A percentile compares a stretch with the other conserved stretches of the same genome.
phyloP scores from a whole-genome alignment of 2,113 vertebrate species.

The Ceyx melanurus region DNA sequence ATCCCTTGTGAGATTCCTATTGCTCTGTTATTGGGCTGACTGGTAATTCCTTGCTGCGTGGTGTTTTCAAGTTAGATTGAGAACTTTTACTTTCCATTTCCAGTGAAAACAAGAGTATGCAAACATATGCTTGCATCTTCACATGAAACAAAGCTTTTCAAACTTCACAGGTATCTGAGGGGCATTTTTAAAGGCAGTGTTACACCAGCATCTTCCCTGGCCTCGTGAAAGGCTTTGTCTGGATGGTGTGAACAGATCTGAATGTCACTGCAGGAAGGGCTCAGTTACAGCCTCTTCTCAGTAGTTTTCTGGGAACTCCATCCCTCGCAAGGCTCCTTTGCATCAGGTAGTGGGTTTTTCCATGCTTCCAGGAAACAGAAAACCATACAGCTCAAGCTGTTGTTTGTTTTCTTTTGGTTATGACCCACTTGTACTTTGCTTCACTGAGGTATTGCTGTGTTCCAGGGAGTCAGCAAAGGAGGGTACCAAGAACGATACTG shows the following conservation, averaged over 20 bases:
- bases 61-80: not conserved
- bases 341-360: not conserved
- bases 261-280: not conserved
- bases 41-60: not conserved
- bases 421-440: not conserved
- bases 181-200: not conserved
- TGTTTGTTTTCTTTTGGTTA: not conserved
- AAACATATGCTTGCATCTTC: not conserved
- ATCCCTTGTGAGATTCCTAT: not conserved
- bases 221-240: not conserved
- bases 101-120: not conserved
- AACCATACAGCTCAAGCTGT: not conserved
- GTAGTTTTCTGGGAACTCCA: not conserved
- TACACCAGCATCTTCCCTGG: not conserved
- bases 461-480: not conserved
- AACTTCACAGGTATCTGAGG: accelerated
- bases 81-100: not conserved
- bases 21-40: not conserved
- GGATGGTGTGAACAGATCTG: not conserved
- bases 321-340: not conserved
- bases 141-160: not conserved
- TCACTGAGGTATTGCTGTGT: not conserved
- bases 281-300: not conserved
- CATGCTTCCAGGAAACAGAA: conserved; percentile 14
- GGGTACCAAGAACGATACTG: accelerated